Percentiles rank a stretch among this genome's conserved stretches.
Conservation (phyloP, 2,113 vertebrate genomes). For the Nestor notabilis region DNA sequence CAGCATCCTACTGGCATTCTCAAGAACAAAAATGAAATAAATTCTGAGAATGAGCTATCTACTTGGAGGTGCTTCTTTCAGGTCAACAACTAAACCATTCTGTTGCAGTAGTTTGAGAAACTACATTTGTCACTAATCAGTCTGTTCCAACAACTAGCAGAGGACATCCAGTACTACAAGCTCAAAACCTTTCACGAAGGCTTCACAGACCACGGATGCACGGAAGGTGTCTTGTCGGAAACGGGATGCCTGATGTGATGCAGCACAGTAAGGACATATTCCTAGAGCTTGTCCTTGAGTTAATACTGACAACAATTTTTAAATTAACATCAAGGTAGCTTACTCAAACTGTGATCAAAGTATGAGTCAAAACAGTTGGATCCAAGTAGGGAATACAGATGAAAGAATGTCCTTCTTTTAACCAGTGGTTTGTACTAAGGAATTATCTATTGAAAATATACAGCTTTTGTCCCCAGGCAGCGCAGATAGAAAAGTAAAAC, state of each 20-base stretch:
- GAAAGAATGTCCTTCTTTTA: background rate
- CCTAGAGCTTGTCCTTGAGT: background rate
- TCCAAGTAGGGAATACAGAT: background rate
- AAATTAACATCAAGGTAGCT: background rate
- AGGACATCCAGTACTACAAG: background rate
- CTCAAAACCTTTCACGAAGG: background rate
- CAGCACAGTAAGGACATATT: fast-evolving
- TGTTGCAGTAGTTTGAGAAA: background rate
- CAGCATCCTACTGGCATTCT: background rate
- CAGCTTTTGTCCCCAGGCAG: background rate
- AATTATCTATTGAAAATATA: background rate
- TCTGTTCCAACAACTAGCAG: background rate
- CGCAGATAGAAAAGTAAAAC: background rate
- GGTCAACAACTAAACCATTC: background rate
- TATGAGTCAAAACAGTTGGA: background rate
- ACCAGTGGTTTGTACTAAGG: background rate
- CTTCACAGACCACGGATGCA: background rate
- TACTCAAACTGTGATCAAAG: background rate
- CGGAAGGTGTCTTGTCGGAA: fast-evolving
- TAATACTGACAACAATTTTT: background rate
- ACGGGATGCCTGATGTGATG: background rate
- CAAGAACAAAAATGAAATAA: background rate
- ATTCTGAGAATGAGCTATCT: background rate
- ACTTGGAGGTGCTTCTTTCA: background rate
- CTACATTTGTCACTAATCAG: background rate